These are phyloP conservation scores for Acanthopagrus latus DNA, from an alignment of 2,797 vertebrate species.

Conservation along the genomic window DNA sequence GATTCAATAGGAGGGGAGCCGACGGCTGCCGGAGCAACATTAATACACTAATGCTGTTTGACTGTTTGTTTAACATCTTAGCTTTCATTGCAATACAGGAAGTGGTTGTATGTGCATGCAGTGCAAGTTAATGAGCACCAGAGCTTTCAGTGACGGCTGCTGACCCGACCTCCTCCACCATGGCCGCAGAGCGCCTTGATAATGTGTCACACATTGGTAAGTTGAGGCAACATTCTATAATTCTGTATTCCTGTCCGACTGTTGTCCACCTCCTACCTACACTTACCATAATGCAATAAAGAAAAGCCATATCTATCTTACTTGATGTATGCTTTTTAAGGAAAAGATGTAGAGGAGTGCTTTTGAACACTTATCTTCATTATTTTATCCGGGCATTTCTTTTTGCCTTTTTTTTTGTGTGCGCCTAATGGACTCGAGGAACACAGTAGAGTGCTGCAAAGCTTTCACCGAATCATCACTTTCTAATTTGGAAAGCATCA, in stretches of 20 bases:
- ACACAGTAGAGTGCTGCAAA: conserved; percentile 45
- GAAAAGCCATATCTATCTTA: neutral
- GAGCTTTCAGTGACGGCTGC: neutral
- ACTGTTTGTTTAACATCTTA: conserved; percentile 37
- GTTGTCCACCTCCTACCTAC: neutral
- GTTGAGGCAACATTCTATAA: neutral
- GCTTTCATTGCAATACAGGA: conserved; percentile 15
- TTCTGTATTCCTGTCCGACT: neutral
- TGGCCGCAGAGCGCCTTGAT: neutral
- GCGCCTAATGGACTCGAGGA: conserved; percentile 39
- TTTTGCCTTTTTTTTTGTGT: conserved; percentile 28
- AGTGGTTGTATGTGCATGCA: conserved; percentile 9
- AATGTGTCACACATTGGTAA: neutral
- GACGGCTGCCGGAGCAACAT: conserved; percentile 15
- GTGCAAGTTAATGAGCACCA: conserved; percentile 6
- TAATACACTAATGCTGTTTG: conserved; percentile 32
- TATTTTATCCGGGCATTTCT: conserved; percentile 13
- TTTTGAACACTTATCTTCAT: neutral
- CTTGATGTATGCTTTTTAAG: neutral
- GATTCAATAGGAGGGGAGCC: conserved; percentile 17
- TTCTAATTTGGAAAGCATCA: conserved; percentile 74
- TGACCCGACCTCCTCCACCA: neutral
- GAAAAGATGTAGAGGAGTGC: neutral
- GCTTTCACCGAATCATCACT: conserved; percentile 72
- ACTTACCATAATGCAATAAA: neutral